Evolutionary conservation across 2,888 invertebrate species (phyloP), one percentile per base, ranked within the genome.

Genomic region (Callosobruchus maculatus): DNA sequence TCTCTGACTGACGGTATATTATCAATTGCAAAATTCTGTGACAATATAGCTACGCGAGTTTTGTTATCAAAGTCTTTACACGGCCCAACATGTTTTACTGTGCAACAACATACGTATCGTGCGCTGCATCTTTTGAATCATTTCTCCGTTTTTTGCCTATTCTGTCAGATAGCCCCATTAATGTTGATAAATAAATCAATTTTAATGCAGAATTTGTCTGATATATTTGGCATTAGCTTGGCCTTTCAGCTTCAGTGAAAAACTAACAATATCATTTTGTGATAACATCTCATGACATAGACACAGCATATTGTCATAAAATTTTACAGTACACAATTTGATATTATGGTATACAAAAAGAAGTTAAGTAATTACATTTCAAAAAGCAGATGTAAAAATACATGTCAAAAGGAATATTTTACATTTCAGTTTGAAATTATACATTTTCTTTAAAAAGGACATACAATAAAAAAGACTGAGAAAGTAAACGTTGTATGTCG

Each of bases 251-350:
- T n/a, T n/a, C n/a, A n/a, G n/a, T n/a, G n/a, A n/a, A n/a, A n/a
- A n/a, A n/a, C n/a, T n/a, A n/a, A n/a, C n/a, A n/a, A n/a, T 26
- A 26, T 26, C 7, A 26, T 26, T 26, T 26, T 26, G 26, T 4
- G 2, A 26, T 26, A 26, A 7, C 7, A 26, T 26, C 26, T 26
- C 26, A 49, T 13, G 9, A 13, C 13, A 13, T 18, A 49, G 49
- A 49, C 49, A 49, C 13, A 13, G 13, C 49, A 49, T 49, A 49
- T 49, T 49, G 82, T 85, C 86, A 86, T 85, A 86, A 86, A 81
- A 86, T 84, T 85, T 86, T 85, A 82, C 86, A 86, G 84, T 84
- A 86, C 86, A 86, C 77, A 76, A 76, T 75, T 77, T 78, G 77
- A 77, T 70, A 77, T 78, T 74, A 74, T 74, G 78, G 77, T 79